Base-by-base conservation (phyloP, 2,113 vertebrate genomes). In the Pachyramphus minor region DNA sequence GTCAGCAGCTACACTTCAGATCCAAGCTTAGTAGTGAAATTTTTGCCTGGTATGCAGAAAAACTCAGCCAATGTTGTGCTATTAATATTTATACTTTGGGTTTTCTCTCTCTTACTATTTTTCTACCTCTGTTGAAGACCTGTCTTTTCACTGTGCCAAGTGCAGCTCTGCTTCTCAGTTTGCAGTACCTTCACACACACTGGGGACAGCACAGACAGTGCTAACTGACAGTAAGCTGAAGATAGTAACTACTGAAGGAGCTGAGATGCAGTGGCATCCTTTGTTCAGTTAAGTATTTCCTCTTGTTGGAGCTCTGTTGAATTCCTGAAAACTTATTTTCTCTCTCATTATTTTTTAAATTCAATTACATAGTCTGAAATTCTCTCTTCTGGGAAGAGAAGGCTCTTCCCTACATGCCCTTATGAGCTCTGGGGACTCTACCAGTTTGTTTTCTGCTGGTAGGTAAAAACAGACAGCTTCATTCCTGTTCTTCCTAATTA, bases 31-130 rank as follows among this genome's bases (percentile, higher is more conserved):
- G 42, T 25, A 52, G 55, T 19, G 52, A 68, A 93, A 71, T 74
- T 91, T 75, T 88, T 96, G 87, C 79, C 90, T 27, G 23, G 27
- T 56, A 44, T 67, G 87, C 79, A 63, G 71, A 56, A 87, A 87
- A 87, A 41, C 28, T 87, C n/a, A 37, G 53, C 35, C 5, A 6
- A 12, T 68, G 45, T 28, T 86, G 22, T 77, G 6, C 16, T 93
- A 73, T 85, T 69, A 96, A 91, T 95, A 88, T 90, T 95, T 86
- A 90, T 94, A 84, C 35, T 59, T 53, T 59, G 53, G 12, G 23
- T 4, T 72, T 95, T 93, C 24, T 63, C 18, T 81, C 37, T 78
- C 42, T 56, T 35, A 6, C 33, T 39, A 13, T 22, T 69, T 79
- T 72, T 39, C 6, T 6, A 3, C 0, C 5, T 30, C 37, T 53